phyloP scores from a whole-genome alignment of 2,888 invertebrate genomes.

The Clostera curtula region DNA sequence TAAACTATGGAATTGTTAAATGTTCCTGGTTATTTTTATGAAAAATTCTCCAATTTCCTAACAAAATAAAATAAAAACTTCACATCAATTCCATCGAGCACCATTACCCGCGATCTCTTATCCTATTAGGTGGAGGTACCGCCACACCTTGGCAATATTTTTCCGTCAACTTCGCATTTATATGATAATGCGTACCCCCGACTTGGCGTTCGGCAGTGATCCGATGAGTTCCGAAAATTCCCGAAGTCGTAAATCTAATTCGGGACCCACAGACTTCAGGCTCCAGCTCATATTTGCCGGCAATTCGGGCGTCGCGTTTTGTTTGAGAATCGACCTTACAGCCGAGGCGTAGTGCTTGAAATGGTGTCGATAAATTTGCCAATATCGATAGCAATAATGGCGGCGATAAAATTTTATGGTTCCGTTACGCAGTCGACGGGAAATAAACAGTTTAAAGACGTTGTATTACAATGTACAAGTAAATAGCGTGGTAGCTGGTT shows the following conservation, averaged over 20 bases:
- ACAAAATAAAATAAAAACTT: too few relatives aligned
- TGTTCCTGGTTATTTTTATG: too few relatives aligned
- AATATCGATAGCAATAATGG: neutral
- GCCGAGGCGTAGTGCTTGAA: conserved; percentile 30
- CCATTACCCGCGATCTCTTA: too few relatives aligned
- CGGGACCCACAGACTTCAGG: conserved; percentile 44
- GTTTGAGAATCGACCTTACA: conserved; percentile 39
- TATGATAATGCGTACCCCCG: conserved; percentile 49
- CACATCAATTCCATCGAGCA: too few relatives aligned
- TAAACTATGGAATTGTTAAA: too few relatives aligned
- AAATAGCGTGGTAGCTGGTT: too few relatives aligned
- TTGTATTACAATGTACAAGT: too few relatives aligned
- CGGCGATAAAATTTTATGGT: neutral
- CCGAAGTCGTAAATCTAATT: conserved; percentile 69
- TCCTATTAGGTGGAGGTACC: conserved; percentile 32
- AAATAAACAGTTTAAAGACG: too few relatives aligned
- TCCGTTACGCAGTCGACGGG: too few relatives aligned
- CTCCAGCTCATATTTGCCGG: conserved; percentile 47
- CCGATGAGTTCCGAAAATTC: conserved; percentile 65
- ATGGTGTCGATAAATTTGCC: conserved; percentile 12
- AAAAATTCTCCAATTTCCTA: too few relatives aligned
- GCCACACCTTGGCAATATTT: conserved; percentile 55
- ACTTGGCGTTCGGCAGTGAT: conserved; percentile 54
- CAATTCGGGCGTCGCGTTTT: conserved; percentile 29
- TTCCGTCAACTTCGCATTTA: conserved; percentile 59